These are phyloP conservation scores for Ptychochromis oligacanthus DNA, from an alignment of 2,113 vertebrate genomes.

Conservation along the genomic window DNA sequence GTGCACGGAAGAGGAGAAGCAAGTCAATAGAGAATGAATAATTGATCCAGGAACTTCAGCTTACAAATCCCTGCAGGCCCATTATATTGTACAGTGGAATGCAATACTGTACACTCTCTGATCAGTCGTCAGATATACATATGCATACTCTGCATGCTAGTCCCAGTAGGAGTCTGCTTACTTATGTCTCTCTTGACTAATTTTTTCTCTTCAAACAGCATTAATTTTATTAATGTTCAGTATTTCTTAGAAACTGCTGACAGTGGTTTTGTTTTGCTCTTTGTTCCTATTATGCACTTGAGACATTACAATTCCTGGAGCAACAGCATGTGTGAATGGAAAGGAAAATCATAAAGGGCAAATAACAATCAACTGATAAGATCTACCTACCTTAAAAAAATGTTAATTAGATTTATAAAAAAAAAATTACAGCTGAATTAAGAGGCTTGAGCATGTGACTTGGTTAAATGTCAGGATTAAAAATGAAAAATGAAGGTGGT, in stretches of 20 bases:
- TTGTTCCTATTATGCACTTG: not conserved
- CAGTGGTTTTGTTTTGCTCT: not conserved
- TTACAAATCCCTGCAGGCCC: constrained; percentile 59
- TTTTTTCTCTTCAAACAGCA: not conserved
- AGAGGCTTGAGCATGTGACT: too few relatives aligned
- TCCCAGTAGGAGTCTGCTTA: not conserved
- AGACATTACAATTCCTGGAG: not conserved
- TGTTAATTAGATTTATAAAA: too few relatives aligned
- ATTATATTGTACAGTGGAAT: constrained; percentile 52
- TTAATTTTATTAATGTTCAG: constrained; percentile 3
- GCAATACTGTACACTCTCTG: constrained; percentile 14
- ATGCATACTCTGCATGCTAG: not conserved
- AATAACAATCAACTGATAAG: too few relatives aligned
- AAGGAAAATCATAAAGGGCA: too few relatives aligned
- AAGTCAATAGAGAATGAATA: constrained; percentile 66
- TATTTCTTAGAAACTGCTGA: not conserved
- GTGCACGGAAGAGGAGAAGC: constrained; percentile 18
- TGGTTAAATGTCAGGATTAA: too few relatives aligned
- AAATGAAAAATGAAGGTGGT: too few relatives aligned
- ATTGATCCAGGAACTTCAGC: constrained; percentile 60
- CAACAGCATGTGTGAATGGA: too few relatives aligned
- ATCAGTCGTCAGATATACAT: constrained; percentile 32
- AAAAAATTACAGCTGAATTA: too few relatives aligned
- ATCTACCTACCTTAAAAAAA: too few relatives aligned
- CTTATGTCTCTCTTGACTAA: not conserved